A percentile compares a stretch with the other conserved stretches of the same genome.
Conservation (phyloP, 2,113 vertebrate species). For the Nothocercus nigrocapillus region DNA sequence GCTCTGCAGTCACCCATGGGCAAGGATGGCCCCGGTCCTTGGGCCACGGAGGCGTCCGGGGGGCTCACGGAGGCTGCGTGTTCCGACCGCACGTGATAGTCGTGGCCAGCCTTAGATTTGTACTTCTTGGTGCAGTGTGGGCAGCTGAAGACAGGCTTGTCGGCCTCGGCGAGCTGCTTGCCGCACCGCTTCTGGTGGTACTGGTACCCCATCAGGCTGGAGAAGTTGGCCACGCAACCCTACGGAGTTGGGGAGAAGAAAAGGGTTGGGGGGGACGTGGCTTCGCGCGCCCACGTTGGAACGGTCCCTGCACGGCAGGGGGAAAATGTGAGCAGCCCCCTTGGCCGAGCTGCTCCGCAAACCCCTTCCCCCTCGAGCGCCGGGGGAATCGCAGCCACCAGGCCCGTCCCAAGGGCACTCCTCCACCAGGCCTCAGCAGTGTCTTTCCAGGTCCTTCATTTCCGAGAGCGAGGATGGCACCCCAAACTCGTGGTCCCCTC, state of each 20-base stretch:
- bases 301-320: not conserved
- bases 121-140: constrained; percentile 91
- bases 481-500: not conserved
- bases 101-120: constrained; percentile 92
- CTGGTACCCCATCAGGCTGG: constrained; percentile 96
- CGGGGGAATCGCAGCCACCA: not conserved
- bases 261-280: not conserved
- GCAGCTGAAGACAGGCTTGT: constrained; percentile 89
- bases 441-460: not conserved
- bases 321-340: not conserved
- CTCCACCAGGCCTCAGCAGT: too few relatives aligned
- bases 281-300: rapidly evolving
- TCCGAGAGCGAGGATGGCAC: not conserved
- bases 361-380: rapidly evolving
- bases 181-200: constrained; percentile 96
- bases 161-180: constrained; percentile 84
- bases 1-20: constrained; percentile 32
- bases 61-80: constrained; percentile 76
- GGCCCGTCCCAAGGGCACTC: not conserved
- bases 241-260: constrained; percentile 57
- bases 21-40: constrained; percentile 31
- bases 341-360: not conserved
- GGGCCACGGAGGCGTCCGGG: not conserved
- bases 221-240: constrained; percentile 93
- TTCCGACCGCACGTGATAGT: constrained; percentile 92